Base-by-base conservation (phyloP, 2,888 invertebrate species). In the Microplitis manilae region DNA sequence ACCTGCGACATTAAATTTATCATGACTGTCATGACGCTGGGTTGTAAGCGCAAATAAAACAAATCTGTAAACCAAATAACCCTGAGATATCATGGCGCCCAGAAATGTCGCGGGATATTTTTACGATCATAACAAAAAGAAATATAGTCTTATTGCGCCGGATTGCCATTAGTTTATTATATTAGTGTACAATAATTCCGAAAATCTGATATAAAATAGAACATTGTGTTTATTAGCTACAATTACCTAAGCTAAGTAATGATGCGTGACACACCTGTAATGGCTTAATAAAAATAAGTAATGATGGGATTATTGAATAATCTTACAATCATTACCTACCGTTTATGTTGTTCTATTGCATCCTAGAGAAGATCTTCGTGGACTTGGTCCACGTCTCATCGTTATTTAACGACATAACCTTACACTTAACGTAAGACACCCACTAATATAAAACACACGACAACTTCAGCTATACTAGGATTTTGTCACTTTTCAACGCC, bases 341-440 rank as follows among this genome's bases (percentile, higher is more conserved):
- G 20, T 68, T 50, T 7, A 17, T 62, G 40, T 39, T 64, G 70
- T 70, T 68, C 68, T 73, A 73, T 59, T 41, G 69, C 74, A 76
- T 75, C 78, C 76, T 64, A 7, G 73, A 71, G 20, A 67, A 72
- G 62, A 41, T n/a, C 68, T 79, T 77, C 79, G 71, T 71, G 64
- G 77, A 77, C 79, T 76, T 69, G 74, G 71, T 71, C 78, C 76
- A 62, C 65, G 74, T 70, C 65, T 77, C 67, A 72, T 74, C 68
- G 74, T 68, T 71, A 78, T 67, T 73, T 77, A 78, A 79, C 81
- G 77, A 83, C 83, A 83, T 83, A 83, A 83, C 82, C 83, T 82
- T 80, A 81, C 73, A 80, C 79, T 69, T 73, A 77, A 82, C 78
- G 77, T 79, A 73, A 79, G 64, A 60, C 70, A 74, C 74, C 74